Evolutionary conservation across 2,113 vertebrate genomes (phyloP).

Genomic region (Cephalopterus ornatus): DNA sequence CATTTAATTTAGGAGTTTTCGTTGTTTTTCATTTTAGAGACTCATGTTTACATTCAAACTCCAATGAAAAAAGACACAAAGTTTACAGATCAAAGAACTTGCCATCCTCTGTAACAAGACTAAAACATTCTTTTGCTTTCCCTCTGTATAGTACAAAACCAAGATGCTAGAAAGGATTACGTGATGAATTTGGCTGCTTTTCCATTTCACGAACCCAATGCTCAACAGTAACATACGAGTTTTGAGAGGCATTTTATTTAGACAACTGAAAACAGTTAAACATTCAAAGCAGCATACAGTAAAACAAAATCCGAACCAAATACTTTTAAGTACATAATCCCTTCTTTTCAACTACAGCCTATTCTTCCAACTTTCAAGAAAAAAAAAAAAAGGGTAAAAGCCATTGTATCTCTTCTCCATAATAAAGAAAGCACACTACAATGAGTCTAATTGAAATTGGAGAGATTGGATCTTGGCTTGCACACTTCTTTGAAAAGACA

Average conservation of each 20-base stretch:
- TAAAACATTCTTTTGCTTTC: background rate
- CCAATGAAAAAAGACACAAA: slow-evolving; percentile 25
- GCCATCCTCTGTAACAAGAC: background rate
- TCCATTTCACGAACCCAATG: slow-evolving; percentile 20
- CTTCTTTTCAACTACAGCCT: slow-evolving; percentile 61
- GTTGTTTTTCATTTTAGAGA: background rate
- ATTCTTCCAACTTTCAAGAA: slow-evolving; percentile 52
- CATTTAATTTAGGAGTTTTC: background rate
- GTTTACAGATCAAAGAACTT: slow-evolving; percentile 20
- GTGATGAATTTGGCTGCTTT: background rate
- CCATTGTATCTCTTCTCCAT: slow-evolving; percentile 65
- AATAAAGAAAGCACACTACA: slow-evolving; percentile 74
- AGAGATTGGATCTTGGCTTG: slow-evolving; percentile 68
- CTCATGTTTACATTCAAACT: slow-evolving; percentile 14
- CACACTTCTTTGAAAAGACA: slow-evolving; percentile 74
- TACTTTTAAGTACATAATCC: slow-evolving; percentile 66
- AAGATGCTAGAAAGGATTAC: background rate
- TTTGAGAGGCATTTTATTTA: slow-evolving; percentile 82
- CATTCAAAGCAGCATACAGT: slow-evolving; percentile 73
- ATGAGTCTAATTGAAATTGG: slow-evolving; percentile 65
- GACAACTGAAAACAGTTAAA: slow-evolving; percentile 80
- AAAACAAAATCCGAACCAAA: slow-evolving; percentile 74
- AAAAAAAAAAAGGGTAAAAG: slow-evolving; percentile 58
- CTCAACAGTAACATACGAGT: background rate
- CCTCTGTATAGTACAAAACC: background rate